These are phyloP conservation scores for Platycercus adscitus DNA, from an alignment of 2,113 vertebrate species.

Conservation along the genomic window DNA sequence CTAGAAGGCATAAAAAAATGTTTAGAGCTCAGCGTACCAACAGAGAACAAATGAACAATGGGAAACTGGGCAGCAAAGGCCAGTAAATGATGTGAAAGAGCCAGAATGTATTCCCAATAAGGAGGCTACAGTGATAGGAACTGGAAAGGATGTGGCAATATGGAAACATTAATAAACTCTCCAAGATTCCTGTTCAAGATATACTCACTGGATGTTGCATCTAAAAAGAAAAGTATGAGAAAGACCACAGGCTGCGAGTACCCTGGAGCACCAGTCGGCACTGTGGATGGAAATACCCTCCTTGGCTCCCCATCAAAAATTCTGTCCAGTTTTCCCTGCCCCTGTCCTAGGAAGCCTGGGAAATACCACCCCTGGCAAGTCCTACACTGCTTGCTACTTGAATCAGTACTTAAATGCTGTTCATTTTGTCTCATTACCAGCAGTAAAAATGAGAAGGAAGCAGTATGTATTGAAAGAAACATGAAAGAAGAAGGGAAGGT, in stretches of 20 bases:
- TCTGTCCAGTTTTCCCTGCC: not conserved
- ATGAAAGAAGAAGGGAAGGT: not conserved
- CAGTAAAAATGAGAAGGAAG: not conserved
- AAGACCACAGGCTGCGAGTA: not conserved
- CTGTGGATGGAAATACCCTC: not conserved
- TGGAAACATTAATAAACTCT: not conserved
- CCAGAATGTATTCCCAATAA: accelerated
- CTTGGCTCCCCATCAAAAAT: not conserved
- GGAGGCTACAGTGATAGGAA: not conserved
- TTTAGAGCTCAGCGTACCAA: not conserved
- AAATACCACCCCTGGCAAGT: not conserved
- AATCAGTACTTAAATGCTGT: not conserved
- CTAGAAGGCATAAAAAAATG: not conserved
- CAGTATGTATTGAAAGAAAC: not conserved
- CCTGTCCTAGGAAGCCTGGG: not conserved
- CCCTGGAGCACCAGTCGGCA: not conserved
- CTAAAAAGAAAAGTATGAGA: not conserved
- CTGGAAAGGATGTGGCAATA: not conserved
- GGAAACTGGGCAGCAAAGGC: not conserved
- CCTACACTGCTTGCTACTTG: not conserved
- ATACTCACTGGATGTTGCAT: not conserved
- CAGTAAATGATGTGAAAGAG: not conserved
- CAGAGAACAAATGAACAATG: not conserved
- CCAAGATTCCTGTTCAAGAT: not conserved
- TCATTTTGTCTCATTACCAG: not conserved